These are phyloP conservation scores for Spinus pinus DNA, from an alignment of 2,797 vertebrate species.

Conservation along the genomic window DNA sequence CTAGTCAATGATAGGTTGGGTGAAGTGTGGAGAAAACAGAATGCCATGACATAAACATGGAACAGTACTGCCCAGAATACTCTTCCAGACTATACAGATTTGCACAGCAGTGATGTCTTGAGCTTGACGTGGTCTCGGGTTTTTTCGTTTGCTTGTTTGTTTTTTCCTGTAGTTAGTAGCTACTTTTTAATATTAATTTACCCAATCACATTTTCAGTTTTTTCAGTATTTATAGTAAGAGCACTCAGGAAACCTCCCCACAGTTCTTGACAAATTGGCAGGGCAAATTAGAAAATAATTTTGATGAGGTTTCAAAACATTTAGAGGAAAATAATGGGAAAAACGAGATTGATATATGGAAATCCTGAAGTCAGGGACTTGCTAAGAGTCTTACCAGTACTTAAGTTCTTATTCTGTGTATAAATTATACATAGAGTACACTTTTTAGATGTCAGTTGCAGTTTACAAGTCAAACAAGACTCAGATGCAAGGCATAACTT, in stretches of 20 bases:
- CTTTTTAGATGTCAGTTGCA: neutral
- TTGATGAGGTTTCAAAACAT: neutral
- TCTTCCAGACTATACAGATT: neutral
- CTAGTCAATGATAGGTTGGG: neutral
- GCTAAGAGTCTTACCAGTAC: neutral
- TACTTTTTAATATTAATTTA: neutral
- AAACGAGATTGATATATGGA: neutral
- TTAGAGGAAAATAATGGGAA: neutral
- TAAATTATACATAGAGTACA: neutral
- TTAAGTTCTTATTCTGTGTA: neutral
- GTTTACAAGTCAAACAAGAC: neutral
- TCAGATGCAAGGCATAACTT: neutral
- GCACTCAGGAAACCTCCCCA: neutral
- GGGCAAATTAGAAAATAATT: slow-evolving; percentile 2
- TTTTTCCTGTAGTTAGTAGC: neutral
- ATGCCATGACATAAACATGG: neutral
- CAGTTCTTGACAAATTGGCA: neutral
- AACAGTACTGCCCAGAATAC: neutral
- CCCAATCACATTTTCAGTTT: neutral
- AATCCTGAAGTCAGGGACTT: neutral
- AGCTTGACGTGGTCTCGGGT: neutral
- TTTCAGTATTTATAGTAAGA: neutral
- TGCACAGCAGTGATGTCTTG: neutral
- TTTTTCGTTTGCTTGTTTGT: neutral
- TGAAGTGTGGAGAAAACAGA: neutral